A percentile compares a stretch with the other conserved stretches of the same genome.
Conservation (phyloP, 2,797 vertebrate genomes). For the Sebastes dallii region DNA sequence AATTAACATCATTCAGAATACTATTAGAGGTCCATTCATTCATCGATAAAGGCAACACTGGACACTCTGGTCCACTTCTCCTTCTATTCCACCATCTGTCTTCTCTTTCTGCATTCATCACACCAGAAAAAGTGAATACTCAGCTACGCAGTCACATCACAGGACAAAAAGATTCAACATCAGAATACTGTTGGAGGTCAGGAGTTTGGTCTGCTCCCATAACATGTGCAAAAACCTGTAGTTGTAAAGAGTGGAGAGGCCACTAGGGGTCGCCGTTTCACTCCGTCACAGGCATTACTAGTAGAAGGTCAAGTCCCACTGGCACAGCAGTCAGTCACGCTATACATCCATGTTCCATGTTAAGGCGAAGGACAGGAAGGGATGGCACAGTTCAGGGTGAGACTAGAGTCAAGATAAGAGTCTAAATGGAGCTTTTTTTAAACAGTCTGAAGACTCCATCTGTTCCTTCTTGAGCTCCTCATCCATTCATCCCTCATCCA, state of each 20-base stretch:
- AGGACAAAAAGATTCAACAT: conserved; percentile 44
- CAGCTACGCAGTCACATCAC: conserved; percentile 51
- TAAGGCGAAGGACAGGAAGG: conserved; percentile 12
- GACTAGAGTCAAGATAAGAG: not conserved
- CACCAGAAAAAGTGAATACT: conserved; percentile 43
- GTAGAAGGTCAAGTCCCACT: conserved; percentile 41
- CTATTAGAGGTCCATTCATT: conserved; percentile 71
- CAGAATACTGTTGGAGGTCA: conserved; percentile 80
- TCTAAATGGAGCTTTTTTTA: conserved; percentile 5
- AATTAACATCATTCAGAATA: conserved; percentile 67
- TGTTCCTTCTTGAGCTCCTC: conserved; percentile 1
- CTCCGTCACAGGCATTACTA: conserved; percentile 49
- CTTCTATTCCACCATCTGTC: conserved; percentile 11
- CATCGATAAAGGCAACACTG: conserved; percentile 62
- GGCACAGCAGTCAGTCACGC: conserved; percentile 61
- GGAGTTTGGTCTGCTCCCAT: conserved; percentile 61
- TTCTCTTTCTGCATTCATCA: conserved; percentile 41
- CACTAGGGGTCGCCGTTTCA: conserved; percentile 61
- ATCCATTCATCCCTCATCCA: conserved; percentile 1
- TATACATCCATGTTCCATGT: conserved; percentile 33
- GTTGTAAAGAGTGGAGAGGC: conserved; percentile 41
- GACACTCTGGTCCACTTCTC: conserved; percentile 14
- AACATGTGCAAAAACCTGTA: conserved; percentile 76
- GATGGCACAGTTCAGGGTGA: conserved; percentile 34
- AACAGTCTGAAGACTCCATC: conserved; percentile 20